Evolutionary conservation across 35 echinoderm and acorn worm species (phyloP), one percentile per base, ranked within the genome.

Genomic region (Apostichopus parvimensis): DNA sequence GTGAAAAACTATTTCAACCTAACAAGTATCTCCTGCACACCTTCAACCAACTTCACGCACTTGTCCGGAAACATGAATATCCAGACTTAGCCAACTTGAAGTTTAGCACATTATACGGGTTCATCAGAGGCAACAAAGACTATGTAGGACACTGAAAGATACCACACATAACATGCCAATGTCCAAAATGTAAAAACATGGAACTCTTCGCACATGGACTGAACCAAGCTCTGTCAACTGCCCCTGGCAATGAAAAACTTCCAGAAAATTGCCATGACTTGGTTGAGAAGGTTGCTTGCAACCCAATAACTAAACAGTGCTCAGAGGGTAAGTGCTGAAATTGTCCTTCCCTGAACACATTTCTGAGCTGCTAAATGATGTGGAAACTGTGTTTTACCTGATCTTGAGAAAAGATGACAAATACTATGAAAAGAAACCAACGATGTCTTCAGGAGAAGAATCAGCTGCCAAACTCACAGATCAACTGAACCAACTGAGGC

Each of bases 371-470:
- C 78, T 80, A 8, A 28, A 45, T 80, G 78, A 80, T 28, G 26
- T 80, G 25, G 78, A 80, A 80, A 22, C 5, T 14, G 25, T 80
- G 24, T 9, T 53, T 6, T 80, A 53, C 15, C 28, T 54, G 21
- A 25, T 9, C 7, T 80, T 22, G 78, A 52, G 78, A 34, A 80
- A 80, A 55, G 22, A 80, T 6, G 78, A 80, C 5, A 80, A 52
- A 9, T 80, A 34, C 78, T 22, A 25, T 80, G 78, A 80, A 22
- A 80, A 80, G 78, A 80, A 34, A 52, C 78, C 21, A 80, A 8
- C 28, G 52, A 25, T 7, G 52, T 34, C 9, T 13, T 6, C 78
- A 34, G 78, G 53, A 34, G 24, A 80, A 80, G 78, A 25, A 80
- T 22, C 78, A 34, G 22, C 21, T 25, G 53, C 78, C 13, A 52